These are phyloP conservation scores for Hippopotamyrus pictus DNA, from an alignment of 2,797 vertebrate species.

Conservation along the genomic window DNA sequence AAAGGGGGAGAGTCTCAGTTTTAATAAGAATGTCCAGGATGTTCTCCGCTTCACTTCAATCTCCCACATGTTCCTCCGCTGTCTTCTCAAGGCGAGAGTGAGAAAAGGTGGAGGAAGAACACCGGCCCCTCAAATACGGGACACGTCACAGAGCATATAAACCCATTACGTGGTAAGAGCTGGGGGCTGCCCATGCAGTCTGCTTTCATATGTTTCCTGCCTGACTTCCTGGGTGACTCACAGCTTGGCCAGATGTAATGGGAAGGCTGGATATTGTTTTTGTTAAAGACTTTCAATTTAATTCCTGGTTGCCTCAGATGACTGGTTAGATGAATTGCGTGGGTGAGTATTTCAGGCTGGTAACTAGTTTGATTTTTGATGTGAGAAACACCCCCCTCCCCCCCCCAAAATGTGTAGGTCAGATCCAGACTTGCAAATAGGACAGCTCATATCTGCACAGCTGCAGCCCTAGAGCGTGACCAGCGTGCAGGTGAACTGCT, in stretches of 20 bases:
- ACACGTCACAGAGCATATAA: constrained; percentile 38
- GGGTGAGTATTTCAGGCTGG: neutral
- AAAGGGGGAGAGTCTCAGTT: neutral
- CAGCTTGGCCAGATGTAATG: constrained; percentile 20
- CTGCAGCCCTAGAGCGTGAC: neutral
- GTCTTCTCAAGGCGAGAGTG: neutral
- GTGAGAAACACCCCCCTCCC: neutral
- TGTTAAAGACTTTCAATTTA: neutral
- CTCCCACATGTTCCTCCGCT: constrained; percentile 44
- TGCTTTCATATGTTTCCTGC: constrained; percentile 25
- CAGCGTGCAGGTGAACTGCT: neutral
- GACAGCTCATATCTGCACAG: neutral
- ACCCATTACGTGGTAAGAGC: constrained; percentile 24
- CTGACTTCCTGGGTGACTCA: constrained; percentile 30
- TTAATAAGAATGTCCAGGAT: constrained; percentile 28
- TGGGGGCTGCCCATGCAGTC: constrained; percentile 20
- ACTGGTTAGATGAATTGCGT: neutral
- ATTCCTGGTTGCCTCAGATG: neutral
- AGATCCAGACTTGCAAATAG: neutral
- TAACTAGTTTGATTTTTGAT: neutral
- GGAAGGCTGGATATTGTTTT: constrained; percentile 26
- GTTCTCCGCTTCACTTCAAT: constrained; percentile 55
- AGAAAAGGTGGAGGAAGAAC: constrained; percentile 15
- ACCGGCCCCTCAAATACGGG: constrained; percentile 42
- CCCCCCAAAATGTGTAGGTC: neutral